Conservation (phyloP, 2,888 invertebrate genomes). For the Cynaeus angustus region DNA sequence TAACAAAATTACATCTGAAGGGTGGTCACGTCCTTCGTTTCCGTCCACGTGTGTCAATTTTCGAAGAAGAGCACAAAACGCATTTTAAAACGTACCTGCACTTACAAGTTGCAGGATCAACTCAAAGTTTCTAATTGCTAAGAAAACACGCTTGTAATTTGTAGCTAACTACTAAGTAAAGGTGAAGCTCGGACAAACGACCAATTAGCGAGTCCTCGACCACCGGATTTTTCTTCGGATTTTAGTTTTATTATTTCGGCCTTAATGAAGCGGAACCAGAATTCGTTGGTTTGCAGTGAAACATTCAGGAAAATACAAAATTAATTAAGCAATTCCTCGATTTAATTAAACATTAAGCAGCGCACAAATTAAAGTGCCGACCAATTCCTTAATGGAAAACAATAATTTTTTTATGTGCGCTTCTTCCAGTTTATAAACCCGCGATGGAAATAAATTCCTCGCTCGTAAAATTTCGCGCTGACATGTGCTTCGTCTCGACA, state of each 20-base stretch:
- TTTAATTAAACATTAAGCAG: slow-evolving; percentile 37
- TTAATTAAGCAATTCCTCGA: slow-evolving; percentile 40
- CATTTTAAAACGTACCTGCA: slow-evolving; percentile 43
- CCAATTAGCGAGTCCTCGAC: slow-evolving; percentile 2
- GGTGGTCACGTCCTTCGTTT: slow-evolving; percentile 49
- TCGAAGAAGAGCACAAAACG: slow-evolving; percentile 44
- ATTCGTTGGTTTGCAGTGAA: slow-evolving; percentile 25
- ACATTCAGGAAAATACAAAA: slow-evolving; percentile 35
- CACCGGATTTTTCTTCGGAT: slow-evolving; percentile 4
- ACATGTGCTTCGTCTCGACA: slow-evolving; percentile 48
- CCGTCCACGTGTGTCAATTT: slow-evolving; percentile 50
- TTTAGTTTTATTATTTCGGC: slow-evolving; percentile 23
- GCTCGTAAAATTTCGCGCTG: slow-evolving; percentile 31
- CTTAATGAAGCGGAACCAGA: slow-evolving; percentile 35
- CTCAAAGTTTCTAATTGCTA: slow-evolving; percentile 55
- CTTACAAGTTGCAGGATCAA: slow-evolving; percentile 40
- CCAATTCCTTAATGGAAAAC: slow-evolving; percentile 26
- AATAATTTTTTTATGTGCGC: slow-evolving; percentile 21
- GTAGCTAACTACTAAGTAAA: slow-evolving; percentile 45
- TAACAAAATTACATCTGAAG: slow-evolving; percentile 48
- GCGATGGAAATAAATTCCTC: slow-evolving; percentile 33
- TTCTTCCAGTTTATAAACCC: slow-evolving; percentile 25
- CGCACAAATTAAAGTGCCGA: slow-evolving; percentile 22
- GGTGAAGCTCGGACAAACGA: slow-evolving; percentile 2
- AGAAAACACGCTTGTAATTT: slow-evolving; percentile 56